A percentile compares a stretch with the other conserved stretches of the same genome.
Conservation (phyloP, 2,113 vertebrate species). For the Burhinus bistriatus region DNA sequence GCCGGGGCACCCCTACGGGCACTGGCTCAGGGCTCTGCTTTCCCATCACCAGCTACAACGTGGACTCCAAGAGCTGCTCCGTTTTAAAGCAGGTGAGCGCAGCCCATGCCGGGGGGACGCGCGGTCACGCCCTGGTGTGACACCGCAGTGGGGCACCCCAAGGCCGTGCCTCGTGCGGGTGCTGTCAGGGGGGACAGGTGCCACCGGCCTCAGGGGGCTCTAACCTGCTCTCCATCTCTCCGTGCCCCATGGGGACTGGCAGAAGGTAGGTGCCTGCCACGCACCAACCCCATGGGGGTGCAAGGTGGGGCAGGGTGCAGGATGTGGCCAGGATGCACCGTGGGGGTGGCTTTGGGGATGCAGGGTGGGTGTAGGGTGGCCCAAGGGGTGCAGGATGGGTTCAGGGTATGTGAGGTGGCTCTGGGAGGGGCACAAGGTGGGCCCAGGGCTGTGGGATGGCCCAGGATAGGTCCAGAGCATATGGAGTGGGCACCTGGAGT, state of each 20-base stretch:
- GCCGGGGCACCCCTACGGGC: not conserved
- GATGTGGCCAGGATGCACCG: not conserved
- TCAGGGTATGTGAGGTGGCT: not conserved
- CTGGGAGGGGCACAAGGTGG: too few relatives aligned
- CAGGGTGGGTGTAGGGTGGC: not conserved
- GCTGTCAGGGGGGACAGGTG: not conserved
- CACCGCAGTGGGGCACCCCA: fast-evolving
- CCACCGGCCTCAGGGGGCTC: fast-evolving
- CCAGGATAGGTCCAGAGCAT: not conserved
- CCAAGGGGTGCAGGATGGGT: not conserved
- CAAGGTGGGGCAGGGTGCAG: not conserved
- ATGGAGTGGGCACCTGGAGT: too few relatives aligned
- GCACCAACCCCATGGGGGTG: not conserved
- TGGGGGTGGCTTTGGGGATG: not conserved
- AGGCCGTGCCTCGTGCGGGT: not conserved
- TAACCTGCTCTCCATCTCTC: constrained; percentile 8
- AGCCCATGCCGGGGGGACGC: fast-evolving
- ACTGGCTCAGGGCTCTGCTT: not conserved
- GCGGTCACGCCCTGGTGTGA: fast-evolving
- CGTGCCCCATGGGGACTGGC: not conserved
- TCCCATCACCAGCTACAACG: constrained; percentile 85
- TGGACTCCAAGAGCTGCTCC: constrained; percentile 93
- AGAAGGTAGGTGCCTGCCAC: constrained; percentile 68
- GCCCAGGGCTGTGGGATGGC: not conserved
- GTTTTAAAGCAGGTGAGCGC: constrained; percentile 91